Percentiles rank a stretch among this genome's conserved stretches.
These are phyloP conservation scores for Junco hyemalis DNA, from an alignment of 2,113 vertebrate species.

Conservation along the genomic window DNA sequence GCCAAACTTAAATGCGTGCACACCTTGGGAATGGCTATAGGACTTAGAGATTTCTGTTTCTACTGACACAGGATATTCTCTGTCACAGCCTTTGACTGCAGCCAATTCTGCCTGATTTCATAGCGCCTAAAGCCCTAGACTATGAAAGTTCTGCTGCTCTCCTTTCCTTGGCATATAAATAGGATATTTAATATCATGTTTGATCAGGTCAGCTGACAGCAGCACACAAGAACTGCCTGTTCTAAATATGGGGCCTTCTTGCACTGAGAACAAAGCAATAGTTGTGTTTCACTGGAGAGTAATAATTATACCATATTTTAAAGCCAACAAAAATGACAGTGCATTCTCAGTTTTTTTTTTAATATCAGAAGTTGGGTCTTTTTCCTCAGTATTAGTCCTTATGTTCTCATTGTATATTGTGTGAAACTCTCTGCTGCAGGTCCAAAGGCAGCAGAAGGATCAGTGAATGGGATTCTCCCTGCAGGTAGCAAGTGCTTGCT, in stretches of 20 bases:
- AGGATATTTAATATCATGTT: background rate
- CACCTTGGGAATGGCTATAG: background rate
- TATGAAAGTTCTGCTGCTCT: background rate
- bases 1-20: background rate
- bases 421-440: background rate
- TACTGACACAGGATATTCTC: background rate
- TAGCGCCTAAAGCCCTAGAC: background rate
- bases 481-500: background rate
- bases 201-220: background rate
- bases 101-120: background rate
- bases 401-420: background rate
- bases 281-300: background rate
- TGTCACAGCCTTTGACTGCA: background rate
- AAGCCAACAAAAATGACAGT: background rate
- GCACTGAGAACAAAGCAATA: background rate
- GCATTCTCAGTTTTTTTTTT: background rate
- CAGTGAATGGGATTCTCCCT: background rate
- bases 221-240: background rate
- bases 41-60: background rate
- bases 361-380: background rate
- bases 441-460: background rate
- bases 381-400: background rate
- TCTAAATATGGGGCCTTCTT: background rate
- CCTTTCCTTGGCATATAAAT: background rate
- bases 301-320: background rate